A percentile compares a stretch with the other conserved stretches of the same genome.
These are phyloP conservation scores for Rhinolophus ferrumequinum DNA, from an alignment of 2,113 vertebrate species.

Conservation along the genomic window DNA sequence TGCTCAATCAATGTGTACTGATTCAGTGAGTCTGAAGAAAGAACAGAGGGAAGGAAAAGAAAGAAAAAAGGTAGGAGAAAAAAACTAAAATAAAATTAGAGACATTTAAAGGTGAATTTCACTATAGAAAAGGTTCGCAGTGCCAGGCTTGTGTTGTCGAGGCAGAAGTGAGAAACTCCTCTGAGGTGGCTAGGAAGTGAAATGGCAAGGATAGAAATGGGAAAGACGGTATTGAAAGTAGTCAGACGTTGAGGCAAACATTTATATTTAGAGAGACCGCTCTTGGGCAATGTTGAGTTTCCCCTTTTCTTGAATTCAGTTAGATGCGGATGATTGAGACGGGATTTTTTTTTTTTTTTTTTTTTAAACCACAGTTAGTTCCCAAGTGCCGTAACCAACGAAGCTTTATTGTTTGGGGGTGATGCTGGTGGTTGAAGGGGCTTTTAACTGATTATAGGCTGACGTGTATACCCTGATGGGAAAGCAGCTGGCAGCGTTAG, in stretches of 20 bases:
- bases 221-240: background rate
- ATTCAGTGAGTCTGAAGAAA: background rate
- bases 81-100: conserved; percentile 9
- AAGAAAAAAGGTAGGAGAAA: background rate
- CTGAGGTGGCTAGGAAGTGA: conserved; percentile 26
- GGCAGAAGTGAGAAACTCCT: background rate
- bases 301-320: background rate
- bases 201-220: background rate
- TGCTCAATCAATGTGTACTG: background rate
- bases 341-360: background rate
- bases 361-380: background rate
- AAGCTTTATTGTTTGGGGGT: background rate
- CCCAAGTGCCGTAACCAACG: background rate
- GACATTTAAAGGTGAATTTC: background rate
- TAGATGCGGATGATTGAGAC: background rate
- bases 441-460: background rate
- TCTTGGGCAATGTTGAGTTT: background rate
- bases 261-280: background rate
- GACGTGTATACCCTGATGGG: background rate
- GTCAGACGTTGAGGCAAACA: background rate
- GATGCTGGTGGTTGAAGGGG: background rate
- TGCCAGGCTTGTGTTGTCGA: background rate
- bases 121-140: background rate
- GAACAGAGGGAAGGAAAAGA: background rate
- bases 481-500: accelerated